Base-by-base conservation (phyloP, 2,888 invertebrate genomes). In the Volucella zonaria region DNA sequence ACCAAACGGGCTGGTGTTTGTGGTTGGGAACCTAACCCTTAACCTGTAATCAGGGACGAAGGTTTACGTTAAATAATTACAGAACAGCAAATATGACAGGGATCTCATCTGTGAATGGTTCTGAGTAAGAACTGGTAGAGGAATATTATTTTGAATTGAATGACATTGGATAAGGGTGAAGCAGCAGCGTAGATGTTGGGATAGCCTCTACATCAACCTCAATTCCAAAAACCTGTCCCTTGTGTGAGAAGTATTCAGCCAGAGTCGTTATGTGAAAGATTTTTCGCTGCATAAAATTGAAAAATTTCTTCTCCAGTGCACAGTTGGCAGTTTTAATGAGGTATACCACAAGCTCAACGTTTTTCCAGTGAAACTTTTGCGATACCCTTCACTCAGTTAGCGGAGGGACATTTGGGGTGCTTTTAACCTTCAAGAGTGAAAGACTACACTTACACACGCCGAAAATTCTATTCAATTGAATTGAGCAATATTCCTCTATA, bases 41-140 rank as follows among this genome's bases (percentile, higher is more conserved):
- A 15, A 40, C 51, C 52, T 51, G 78, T 82, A 82, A 79, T 79
- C 70, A 76, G 70, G 61, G 71, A 58, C 70, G 74, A 70, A 83
- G 70, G 59, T 79, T 64, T 74, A 42, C 56, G 79, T 68, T 79
- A 67, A 79, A 80, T 83, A 83, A 83, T 83, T 83, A 80, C 66
- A 58, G 51, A 61, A 47, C 47, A 73, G 73, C 67, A 76, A 71
- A 78, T 83, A 75, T 83, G 79, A 71, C 75, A 82, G 52, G 62
- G n/a, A 64, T 52, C 82, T 74, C 58, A 68, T 73, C 73, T 78
- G 68, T 74, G 62, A 52, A 58, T 74, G 67, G 18, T 15, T 76
- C 40, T 10, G 54, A 59, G 52, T 45, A 40, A n/a, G 23, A n/a
- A 8, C 56, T 31, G 42, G 68, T 42, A 14, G 15, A 45, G 15